Evolutionary conservation across 2,113 vertebrate species (phyloP).

Genomic region (Danionella cerebrum): DNA sequence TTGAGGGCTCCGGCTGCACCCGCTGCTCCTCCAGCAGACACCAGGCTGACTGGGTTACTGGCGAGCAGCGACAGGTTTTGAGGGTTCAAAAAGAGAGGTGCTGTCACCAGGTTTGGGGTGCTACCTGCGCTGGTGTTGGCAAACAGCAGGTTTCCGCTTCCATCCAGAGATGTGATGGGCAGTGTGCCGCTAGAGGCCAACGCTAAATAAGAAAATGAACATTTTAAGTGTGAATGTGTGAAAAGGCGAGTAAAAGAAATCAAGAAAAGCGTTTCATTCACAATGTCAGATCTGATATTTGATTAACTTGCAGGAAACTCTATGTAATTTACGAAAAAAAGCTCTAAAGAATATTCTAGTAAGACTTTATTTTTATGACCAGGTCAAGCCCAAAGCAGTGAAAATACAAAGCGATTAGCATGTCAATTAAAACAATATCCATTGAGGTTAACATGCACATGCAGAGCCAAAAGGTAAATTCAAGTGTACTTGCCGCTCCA

Average conservation of each 20-base stretch:
- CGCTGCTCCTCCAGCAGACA: constrained; percentile 76
- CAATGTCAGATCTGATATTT: too few relatives aligned
- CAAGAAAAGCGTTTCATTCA: too few relatives aligned
- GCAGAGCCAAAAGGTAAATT: constrained; percentile 10
- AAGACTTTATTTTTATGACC: too few relatives aligned
- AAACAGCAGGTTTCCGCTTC: constrained; percentile 87
- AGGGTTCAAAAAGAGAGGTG: constrained; percentile 94
- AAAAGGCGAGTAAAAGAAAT: too few relatives aligned
- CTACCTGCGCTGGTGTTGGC: constrained; percentile 77
- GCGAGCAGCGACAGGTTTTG: constrained; percentile 98
- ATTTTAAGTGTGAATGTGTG: not conserved
- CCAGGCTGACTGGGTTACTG: constrained; percentile 96
- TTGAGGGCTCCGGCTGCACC: constrained; percentile 75
- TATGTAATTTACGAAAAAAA: too few relatives aligned
- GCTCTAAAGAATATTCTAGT: too few relatives aligned
- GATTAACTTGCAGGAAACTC: too few relatives aligned
- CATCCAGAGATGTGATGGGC: constrained; percentile 94
- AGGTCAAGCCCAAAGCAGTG: too few relatives aligned
- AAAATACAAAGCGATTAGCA: too few relatives aligned
- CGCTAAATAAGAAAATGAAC: constrained; percentile 59
- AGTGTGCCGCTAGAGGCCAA: constrained; percentile 89
- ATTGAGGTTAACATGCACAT: not conserved
- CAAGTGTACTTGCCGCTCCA: constrained; percentile 44
- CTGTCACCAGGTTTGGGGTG: constrained; percentile 89
- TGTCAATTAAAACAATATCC: too few relatives aligned